Conservation (phyloP, 2,797 vertebrate genomes). For the Leptodactylus fallax region DNA sequence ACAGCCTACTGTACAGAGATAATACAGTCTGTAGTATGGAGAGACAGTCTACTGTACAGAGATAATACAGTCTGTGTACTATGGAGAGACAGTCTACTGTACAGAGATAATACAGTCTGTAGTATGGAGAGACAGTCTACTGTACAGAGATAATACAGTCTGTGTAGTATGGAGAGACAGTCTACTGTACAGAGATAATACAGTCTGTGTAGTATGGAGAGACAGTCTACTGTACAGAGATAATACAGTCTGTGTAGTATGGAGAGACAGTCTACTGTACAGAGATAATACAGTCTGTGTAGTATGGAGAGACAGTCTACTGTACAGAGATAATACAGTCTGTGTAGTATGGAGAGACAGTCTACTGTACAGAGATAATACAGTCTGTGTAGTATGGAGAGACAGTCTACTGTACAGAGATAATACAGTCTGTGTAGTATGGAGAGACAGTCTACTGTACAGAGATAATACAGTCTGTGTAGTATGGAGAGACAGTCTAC, state of each 20-base stretch:
- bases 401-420: background rate
- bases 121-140: background rate
- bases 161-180: too few relatives aligned
- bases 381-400: background rate
- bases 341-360: too few relatives aligned
- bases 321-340: too few relatives aligned
- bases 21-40: background rate
- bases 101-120: background rate
- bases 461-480: background rate
- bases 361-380: too few relatives aligned
- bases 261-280: background rate
- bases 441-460: background rate
- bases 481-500: background rate
- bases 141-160: background rate
- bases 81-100: background rate
- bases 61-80: background rate
- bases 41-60: background rate
- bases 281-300: background rate
- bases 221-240: too few relatives aligned
- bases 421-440: background rate
- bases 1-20: background rate
- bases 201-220: too few relatives aligned
- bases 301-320: too few relatives aligned
- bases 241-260: background rate
- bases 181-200: too few relatives aligned